Base-by-base conservation (phyloP, 2,797 vertebrate species). In the Emys orbicularis region DNA sequence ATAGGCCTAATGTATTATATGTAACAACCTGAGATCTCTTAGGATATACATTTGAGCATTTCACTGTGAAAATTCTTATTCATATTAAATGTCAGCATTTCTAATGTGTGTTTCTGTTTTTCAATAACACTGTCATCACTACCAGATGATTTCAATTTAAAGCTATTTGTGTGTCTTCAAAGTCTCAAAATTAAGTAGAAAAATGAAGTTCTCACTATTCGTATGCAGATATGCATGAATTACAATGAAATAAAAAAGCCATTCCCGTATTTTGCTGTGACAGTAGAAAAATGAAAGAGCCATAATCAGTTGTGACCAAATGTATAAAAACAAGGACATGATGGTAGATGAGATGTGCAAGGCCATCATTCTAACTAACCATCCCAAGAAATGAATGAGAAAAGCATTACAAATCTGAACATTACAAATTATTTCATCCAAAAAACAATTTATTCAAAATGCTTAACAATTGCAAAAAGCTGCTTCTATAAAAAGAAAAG, bases 401-500 rank as follows among this genome's bases (percentile, higher is more conserved):
- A 88, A 85, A 80, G 37, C 49, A 53, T 19, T 59, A 29, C 79
- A 85, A 25, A 85, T 54, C 77, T 11, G 25, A 89, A 77, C 6
- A 29, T 61, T 81, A 18, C 53, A 77, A 59, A 27, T 19, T 92
- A 68, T 65, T 79, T 86, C 79, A 21, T 68, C 49, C 68, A 81
- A 93, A 57, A 82, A 92, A 81, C 80, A 54, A 89, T 83, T 83
- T 89, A 87, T 83, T 79, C 65, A 83, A 93, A 92, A 86, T 86
- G 56, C 37, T 85, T 61, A 92, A 89, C 87, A 81, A 81, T 57
- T 86, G 23, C 56, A 86, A 93, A 93, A 93, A 47, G 25, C 82
- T 68, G 54, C 7, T 77, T 93, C 56, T 83, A 77, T 82, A 47
- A 93, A 65, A 41, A 77, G 81, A 93, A 81, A 83, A 82, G 5